A percentile compares a stretch with the other conserved stretches of the same genome.
These are phyloP conservation scores for Alcedo quadribrachys DNA, from an alignment of 2,797 vertebrate genomes.

Conservation along the genomic window DNA sequence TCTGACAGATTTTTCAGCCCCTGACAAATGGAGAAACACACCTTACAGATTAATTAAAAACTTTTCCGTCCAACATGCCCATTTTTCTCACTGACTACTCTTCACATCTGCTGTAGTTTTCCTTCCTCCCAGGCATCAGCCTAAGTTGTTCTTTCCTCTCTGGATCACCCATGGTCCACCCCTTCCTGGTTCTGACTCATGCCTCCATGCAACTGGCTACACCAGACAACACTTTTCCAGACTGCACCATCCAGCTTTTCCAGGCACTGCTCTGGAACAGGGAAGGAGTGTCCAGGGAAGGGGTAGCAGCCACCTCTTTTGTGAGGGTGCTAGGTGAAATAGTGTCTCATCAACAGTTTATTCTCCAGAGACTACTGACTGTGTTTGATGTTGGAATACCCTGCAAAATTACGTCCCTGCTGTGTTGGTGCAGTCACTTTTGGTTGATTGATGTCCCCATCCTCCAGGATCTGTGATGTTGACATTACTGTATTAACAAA, in stretches of 20 bases:
- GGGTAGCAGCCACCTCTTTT: not conserved
- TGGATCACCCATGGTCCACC: not conserved
- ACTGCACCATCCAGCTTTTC: rapidly evolving
- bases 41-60: not conserved
- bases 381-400: not conserved
- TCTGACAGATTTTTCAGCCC: not conserved
- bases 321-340: not conserved
- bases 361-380: not conserved
- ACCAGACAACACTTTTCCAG: not conserved
- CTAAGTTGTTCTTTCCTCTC: not conserved
- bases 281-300: not conserved
- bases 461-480: rapidly evolving
- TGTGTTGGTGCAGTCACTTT: not conserved
- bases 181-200: not conserved
- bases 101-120: not conserved
- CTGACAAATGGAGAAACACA: not conserved
- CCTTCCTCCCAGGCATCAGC: not conserved
- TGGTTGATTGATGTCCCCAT: not conserved
- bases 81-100: not conserved
- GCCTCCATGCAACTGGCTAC: not conserved
- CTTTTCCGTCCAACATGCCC: not conserved
- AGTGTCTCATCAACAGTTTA: not conserved
- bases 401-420: not conserved
- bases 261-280: not conserved
- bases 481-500: not conserved